These are phyloP conservation scores for Stegodyphus dumicola DNA, from an alignment of 1,140 invertebrate genomes.

Conservation along the genomic window DNA sequence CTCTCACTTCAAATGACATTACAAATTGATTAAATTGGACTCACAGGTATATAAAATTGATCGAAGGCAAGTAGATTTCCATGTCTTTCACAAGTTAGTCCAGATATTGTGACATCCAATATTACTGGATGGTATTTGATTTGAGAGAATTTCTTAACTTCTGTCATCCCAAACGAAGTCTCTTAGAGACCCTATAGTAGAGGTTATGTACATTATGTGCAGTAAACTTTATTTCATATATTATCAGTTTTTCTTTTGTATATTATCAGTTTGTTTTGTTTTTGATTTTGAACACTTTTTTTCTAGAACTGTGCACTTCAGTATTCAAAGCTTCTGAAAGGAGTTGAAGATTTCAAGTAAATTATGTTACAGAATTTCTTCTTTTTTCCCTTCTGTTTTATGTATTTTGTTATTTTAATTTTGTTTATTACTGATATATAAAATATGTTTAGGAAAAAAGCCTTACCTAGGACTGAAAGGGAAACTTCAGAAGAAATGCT, in stretches of 20 bases:
- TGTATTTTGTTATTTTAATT: conserved; percentile 9
- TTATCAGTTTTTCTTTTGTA: background rate
- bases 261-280: background rate
- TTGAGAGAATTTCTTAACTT: too few species aligned
- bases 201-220: too few species aligned
- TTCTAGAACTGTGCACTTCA: conserved; percentile 84
- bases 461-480: conserved; percentile 66
- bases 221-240: too few species aligned
- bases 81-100: too few species aligned
- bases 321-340: conserved; percentile 85
- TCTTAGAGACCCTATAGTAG: too few species aligned
- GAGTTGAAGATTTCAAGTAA: conserved; percentile 84
- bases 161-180: too few species aligned
- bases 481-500: conserved; percentile 86
- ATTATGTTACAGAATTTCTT: conserved; percentile 40
- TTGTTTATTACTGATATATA: conserved; percentile 24
- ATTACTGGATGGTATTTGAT: too few species aligned
- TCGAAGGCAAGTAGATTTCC: too few species aligned
- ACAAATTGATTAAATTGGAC: too few species aligned
- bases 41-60: too few species aligned
- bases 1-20: too few species aligned
- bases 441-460: conserved; percentile 70
- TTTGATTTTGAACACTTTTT: background rate
- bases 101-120: too few species aligned
- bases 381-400: background rate